A percentile compares a stretch with the other conserved stretches of the same genome.
Evolutionary conservation across 2,888 invertebrate species (phyloP).

Genomic region (Aromia moschata): DNA sequence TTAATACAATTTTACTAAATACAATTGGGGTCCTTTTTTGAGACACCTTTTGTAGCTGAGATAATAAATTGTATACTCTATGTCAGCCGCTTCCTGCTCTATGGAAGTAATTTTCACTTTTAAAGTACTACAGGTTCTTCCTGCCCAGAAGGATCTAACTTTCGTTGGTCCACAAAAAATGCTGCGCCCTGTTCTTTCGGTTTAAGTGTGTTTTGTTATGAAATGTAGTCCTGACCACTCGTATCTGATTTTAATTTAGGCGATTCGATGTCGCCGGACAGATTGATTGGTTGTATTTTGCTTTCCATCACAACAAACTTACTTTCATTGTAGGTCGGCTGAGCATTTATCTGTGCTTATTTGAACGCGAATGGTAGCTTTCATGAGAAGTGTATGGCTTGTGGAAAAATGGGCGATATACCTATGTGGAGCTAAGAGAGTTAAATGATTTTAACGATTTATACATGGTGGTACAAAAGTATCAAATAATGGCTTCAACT

Average conservation of each 20-base stretch:
- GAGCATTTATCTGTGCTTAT: neutral
- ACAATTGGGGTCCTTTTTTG: too few relatives aligned
- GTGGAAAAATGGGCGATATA: too few relatives aligned
- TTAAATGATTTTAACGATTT: too few relatives aligned
- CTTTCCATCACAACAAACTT: constrained; percentile 23
- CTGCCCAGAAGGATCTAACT: constrained; percentile 40
- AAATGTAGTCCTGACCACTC: constrained; percentile 28
- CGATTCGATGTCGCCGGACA: constrained; percentile 1
- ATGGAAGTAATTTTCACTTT: constrained; percentile 29
- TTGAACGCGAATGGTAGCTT: too few relatives aligned
- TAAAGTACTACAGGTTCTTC: constrained; percentile 30
- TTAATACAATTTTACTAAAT: too few relatives aligned
- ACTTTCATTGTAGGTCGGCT: constrained; percentile 16
- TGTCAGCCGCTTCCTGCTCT: too few relatives aligned
- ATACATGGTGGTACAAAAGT: too few relatives aligned
- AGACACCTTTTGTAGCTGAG: too few relatives aligned
- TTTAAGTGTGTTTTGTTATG: constrained; percentile 24
- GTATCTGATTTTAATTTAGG: constrained; percentile 12
- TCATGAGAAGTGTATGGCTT: too few relatives aligned
- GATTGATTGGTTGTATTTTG: constrained; percentile 20
- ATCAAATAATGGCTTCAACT: too few relatives aligned
- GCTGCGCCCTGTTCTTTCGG: constrained; percentile 33
- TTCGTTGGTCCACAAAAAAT: constrained; percentile 40
- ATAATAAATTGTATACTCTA: too few relatives aligned
- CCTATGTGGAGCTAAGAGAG: too few relatives aligned